These are phyloP conservation scores for Drosophila sturtevanti DNA, from an alignment of 1,140 invertebrate genomes.

Conservation along the genomic window DNA sequence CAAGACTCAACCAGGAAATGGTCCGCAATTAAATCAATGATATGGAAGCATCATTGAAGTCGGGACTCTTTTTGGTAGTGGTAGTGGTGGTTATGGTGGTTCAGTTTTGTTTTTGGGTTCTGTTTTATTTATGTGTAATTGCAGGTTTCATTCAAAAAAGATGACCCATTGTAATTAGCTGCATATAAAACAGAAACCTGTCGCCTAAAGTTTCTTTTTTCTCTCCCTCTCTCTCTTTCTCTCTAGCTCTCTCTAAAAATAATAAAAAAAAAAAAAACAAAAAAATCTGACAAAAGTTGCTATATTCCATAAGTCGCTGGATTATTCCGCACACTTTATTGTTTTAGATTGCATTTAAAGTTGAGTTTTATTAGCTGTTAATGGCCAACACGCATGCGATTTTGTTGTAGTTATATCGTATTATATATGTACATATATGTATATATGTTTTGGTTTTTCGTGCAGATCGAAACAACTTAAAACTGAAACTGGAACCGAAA, in stretches of 20 bases:
- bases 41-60: constrained; percentile 28
- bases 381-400: constrained; percentile 72
- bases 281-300: constrained; percentile 42
- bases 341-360: constrained; percentile 72
- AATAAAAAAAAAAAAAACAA: not conserved
- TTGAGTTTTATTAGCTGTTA: constrained; percentile 71
- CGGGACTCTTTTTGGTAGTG: constrained; percentile 26
- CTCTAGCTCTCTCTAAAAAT: too few species aligned
- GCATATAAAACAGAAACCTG: constrained; percentile 25
- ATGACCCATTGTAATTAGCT: constrained; percentile 66
- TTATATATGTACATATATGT: too few species aligned
- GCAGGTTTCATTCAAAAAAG: constrained; percentile 58
- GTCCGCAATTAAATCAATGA: constrained; percentile 82
- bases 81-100: not conserved
- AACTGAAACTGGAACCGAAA: constrained; percentile 4
- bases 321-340: constrained; percentile 54
- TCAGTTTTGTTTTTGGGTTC: constrained; percentile 23
- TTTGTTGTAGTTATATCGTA: constrained; percentile 14
- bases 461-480: not conserved
- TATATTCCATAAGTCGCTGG: constrained; percentile 24
- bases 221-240: too few species aligned
- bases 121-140: constrained; percentile 56
- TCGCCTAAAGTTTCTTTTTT: not conserved
- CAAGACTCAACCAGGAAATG: constrained; percentile 80
- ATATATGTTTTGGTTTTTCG: not conserved